Base-by-base conservation (phyloP, 2,888 invertebrate genomes). In the Leptinotarsa peninsularis region DNA sequence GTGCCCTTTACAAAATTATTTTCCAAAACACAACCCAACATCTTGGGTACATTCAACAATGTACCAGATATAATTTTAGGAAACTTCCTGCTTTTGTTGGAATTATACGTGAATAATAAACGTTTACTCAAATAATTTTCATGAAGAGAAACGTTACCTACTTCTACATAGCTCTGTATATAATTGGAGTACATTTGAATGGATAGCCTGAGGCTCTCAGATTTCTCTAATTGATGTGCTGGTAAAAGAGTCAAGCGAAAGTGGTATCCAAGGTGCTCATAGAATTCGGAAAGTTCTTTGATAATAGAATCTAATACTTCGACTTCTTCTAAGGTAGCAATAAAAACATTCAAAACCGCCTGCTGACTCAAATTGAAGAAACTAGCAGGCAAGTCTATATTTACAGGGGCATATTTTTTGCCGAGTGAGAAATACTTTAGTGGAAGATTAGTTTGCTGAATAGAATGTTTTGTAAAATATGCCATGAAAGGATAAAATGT, bases 101-200 rank as follows among this genome's bases (percentile, higher is more conserved):
- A 76, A 60, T 89, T 89, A 84, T 92, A 93, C 60, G 91, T 92
- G 78, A 95, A 93, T 83, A 94, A 89, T 66, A 97, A 89, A 75
- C 96, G 90, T 86, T 95, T 95, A 81, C 95, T 94, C 49, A 96
- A 91, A 85, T 92, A 96, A 82, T 93, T 92, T 14, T 92, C 92
- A 83, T 92, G 93, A 66, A 93, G 84, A 23, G 95, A 94, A 56
- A 96, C 84, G 87, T 93, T 90, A 0, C 94, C 96, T 58, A 96
- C 91, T 89, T 94, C 93, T 17, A 95, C 85, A 84, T 94, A 95
- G 15, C 88, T 86, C 52, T 91, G 87, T 17, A 90, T 85, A 78
- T 91, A 90, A 14, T 91, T 90, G 1, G 95, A 95, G 90, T 92
- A 96, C 89, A 96, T 91, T 88, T 96, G 93, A 80, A 96, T 90